Conservation (phyloP, 2,888 invertebrate species). For the Quadriops clusia region DNA sequence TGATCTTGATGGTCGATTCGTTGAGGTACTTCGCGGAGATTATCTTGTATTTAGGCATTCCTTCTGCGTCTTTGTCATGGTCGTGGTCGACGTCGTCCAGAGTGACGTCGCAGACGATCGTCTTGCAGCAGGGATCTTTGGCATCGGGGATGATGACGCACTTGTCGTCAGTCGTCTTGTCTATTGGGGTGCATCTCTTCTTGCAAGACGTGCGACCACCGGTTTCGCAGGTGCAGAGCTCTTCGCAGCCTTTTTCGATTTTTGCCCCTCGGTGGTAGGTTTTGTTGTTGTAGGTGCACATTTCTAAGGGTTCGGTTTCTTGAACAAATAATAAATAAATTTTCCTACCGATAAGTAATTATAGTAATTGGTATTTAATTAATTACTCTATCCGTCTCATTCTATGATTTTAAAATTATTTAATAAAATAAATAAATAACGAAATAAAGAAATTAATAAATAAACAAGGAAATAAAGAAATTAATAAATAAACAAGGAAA, state of each 20-base stretch:
- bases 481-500: too few species aligned
- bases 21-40: conserved; percentile 32
- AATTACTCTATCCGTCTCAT: too few species aligned
- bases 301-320: conserved; percentile 38
- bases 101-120: conserved; percentile 76
- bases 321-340: conserved; percentile 16
- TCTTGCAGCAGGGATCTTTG: conserved; percentile 71
- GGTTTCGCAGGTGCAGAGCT: conserved; percentile 63
- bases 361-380: neutral
- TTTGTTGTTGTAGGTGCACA: conserved; percentile 55
- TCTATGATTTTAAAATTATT: too few species aligned
- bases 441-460: too few species aligned
- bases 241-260: conserved; percentile 70
- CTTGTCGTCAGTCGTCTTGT: conserved; percentile 50
- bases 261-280: conserved; percentile 60
- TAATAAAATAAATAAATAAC: too few species aligned
- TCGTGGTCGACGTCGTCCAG: conserved; percentile 68
- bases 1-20: conserved; percentile 31
- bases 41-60: conserved; percentile 23
- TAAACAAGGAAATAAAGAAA: too few species aligned
- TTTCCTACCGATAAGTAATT: conserved; percentile 3
- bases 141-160: conserved; percentile 76
- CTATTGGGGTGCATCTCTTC: conserved; percentile 48
- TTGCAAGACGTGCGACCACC: conserved; percentile 45
- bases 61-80: conserved; percentile 30